Percentiles rank a stretch among this genome's conserved stretches.
Evolutionary conservation across 2,797 vertebrate genomes (phyloP).

Genomic region (Hydrolagus colliei): DNA sequence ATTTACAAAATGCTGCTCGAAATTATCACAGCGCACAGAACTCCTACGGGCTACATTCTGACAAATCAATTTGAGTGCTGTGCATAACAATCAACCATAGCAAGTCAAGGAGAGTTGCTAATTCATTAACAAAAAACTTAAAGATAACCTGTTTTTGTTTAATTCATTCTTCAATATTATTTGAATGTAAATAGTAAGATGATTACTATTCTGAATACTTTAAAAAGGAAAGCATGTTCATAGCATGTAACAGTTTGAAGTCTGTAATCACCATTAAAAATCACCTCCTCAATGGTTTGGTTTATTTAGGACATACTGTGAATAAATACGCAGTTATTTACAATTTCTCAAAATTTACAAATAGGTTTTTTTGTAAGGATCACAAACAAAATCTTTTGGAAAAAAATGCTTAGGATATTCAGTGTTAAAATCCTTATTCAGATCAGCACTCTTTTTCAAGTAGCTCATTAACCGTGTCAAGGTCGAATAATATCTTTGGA

Average conservation of each 20-base stretch:
- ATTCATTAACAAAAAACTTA: not conserved
- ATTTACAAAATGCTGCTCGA: conserved; percentile 1
- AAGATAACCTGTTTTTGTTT: not conserved
- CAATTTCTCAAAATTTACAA: not conserved
- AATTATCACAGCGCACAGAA: not conserved
- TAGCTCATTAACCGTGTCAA: not conserved
- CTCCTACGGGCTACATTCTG: not conserved
- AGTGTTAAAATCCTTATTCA: conserved; percentile 12
- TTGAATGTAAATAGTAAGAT: not conserved
- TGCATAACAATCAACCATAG: not conserved
- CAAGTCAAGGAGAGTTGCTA: not conserved
- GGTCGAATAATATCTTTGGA: conserved; percentile 16
- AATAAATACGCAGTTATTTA: not conserved
- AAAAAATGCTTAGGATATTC: conserved; percentile 13
- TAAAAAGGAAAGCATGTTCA: not conserved
- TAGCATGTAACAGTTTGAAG: not conserved
- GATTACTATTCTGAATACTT: not conserved
- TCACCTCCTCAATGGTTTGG: not conserved
- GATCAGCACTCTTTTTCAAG: conserved; percentile 8
- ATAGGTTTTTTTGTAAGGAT: not conserved
- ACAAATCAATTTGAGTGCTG: not conserved
- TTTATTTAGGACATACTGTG: not conserved
- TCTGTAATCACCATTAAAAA: conserved; percentile 1
- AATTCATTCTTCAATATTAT: not conserved
- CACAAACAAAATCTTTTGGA: not conserved